These are phyloP conservation scores for rat (Rattus norvegicus) DNA, from an alignment of 2,113 vertebrate species.

Conservation along the genomic window GRCr8 NC_086035.1:10073501-10074000, in stretches of 20 bases:
- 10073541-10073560: conserved; percentile 20
- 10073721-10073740: not conserved
- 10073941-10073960: too few relatives aligned
- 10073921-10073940: too few relatives aligned
- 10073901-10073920: too few relatives aligned
- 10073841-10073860: too few relatives aligned
- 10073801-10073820: too few relatives aligned
- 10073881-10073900: too few relatives aligned
- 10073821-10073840: too few relatives aligned
- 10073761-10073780: not conserved
- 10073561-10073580: conserved; percentile 43
- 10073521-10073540: conserved; percentile 29
- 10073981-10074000: too few relatives aligned
- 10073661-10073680: not conserved
- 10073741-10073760: conserved; percentile 5
- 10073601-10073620: not conserved
- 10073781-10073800: too few relatives aligned
- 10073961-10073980: too few relatives aligned
- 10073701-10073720: not conserved
- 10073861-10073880: too few relatives aligned
- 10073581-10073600: conserved; percentile 7
- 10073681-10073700: conserved; percentile 34
- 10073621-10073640: not conserved
- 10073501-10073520: not conserved
- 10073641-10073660: not conserved